Evolutionary conservation across 2,113 vertebrate species (phyloP).

Genomic region (Neotoma lepida): DNA sequence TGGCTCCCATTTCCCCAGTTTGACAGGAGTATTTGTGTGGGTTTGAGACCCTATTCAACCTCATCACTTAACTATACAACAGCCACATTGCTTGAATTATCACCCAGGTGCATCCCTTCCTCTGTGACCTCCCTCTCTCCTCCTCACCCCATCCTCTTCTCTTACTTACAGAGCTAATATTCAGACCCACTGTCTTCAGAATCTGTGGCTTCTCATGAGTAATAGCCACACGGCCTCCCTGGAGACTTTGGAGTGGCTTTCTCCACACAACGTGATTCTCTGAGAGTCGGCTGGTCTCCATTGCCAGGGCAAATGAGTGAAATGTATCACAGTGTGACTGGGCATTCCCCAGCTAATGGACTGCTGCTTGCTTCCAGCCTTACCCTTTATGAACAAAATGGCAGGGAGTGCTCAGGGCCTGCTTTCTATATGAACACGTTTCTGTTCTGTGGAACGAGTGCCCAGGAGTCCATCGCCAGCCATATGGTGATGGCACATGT

Average conservation of each 20-base stretch:
- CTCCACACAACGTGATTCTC: neutral
- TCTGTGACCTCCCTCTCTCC: fast-evolving
- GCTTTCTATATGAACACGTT: neutral
- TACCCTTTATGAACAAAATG: too few species aligned
- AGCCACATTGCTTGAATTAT: neutral
- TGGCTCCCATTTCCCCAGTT: fast-evolving
- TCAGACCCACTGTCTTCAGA: neutral
- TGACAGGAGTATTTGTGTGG: fast-evolving
- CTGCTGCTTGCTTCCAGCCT: neutral
- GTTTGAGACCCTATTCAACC: neutral
- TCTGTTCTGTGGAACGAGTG: neutral
- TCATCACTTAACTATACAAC: neutral
- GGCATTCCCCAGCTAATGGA: neutral
- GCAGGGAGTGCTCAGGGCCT: neutral
- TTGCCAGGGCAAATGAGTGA: too few species aligned
- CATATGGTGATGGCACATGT: neutral
- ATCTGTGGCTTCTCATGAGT: neutral
- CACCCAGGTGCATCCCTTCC: neutral
- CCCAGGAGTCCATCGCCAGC: too few species aligned
- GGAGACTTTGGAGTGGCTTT: neutral
- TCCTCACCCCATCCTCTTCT: neutral
- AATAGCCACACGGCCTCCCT: neutral
- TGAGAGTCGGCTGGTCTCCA: neutral
- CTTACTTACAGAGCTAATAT: neutral
- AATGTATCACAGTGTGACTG: fast-evolving